A percentile compares a stretch with the other conserved stretches of the same genome.
phyloP scores from a whole-genome alignment of 1,140 invertebrate species.

The Geopemphigus sp. region DNA sequence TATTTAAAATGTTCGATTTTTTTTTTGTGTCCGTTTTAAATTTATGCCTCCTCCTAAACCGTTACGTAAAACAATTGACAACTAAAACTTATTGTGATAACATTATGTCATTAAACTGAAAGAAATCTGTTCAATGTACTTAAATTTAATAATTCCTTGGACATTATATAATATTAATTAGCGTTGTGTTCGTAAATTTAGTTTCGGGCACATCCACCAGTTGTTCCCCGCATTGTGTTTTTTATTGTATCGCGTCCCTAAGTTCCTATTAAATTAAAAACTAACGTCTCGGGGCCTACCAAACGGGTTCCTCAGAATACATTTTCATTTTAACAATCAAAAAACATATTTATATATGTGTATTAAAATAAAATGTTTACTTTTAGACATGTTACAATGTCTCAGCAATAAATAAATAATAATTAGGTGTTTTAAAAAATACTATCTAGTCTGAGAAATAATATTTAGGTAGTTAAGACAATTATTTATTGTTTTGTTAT shows the following conservation, averaged over 20 bases:
- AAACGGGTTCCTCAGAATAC: constrained; percentile 7
- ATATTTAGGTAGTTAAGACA: constrained; percentile 43
- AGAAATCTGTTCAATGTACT: constrained; percentile 25
- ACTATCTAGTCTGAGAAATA: constrained; percentile 48
- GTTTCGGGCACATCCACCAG: constrained; percentile 34
- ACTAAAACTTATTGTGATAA: constrained; percentile 21
- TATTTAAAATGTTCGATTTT: constrained; percentile 1
- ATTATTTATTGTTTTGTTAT: constrained; percentile 43
- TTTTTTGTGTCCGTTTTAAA: neutral
- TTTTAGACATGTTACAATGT: constrained; percentile 27
- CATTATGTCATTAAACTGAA: constrained; percentile 29
- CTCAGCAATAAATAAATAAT: constrained; percentile 47
- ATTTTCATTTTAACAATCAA: constrained; percentile 39
- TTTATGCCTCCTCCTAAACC: constrained; percentile 40
- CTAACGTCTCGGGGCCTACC: constrained; percentile 19
- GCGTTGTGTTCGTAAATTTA: constrained; percentile 45
- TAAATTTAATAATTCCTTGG: constrained; percentile 15
- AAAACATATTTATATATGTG: constrained; percentile 32
- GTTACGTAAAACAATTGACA: neutral
- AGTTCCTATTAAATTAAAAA: constrained; percentile 48
- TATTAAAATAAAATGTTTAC: constrained; percentile 24
- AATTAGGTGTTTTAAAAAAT: constrained; percentile 23
- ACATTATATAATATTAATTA: constrained; percentile 30
- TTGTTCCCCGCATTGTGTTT: constrained; percentile 46
- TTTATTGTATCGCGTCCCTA: constrained; percentile 35